Conservation (phyloP, 2,113 vertebrate species). For the Phycodurus eques region DNA sequence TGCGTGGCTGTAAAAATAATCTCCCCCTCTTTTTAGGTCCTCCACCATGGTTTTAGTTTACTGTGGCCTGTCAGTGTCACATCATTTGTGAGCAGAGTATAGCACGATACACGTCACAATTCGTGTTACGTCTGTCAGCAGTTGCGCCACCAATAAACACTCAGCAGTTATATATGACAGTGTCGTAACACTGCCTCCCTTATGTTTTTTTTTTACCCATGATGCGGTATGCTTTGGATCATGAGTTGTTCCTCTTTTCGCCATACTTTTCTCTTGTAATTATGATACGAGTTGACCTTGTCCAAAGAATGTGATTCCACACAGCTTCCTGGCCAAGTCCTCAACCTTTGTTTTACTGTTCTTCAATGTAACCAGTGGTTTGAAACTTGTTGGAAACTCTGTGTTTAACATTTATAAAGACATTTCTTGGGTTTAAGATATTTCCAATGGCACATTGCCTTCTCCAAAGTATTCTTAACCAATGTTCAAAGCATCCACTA, state of each 20-base stretch:
- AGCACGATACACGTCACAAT: background rate
- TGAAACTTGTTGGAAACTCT: background rate
- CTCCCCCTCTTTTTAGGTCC: constrained; percentile 13
- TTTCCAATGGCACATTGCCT: background rate
- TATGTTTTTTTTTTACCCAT: background rate
- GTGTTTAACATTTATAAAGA: background rate
- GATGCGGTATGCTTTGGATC: background rate
- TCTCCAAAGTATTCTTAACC: background rate
- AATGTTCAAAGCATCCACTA: background rate
- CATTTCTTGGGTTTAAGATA: background rate
- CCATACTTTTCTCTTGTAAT: background rate
- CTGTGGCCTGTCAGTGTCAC: background rate
- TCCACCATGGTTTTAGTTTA: background rate
- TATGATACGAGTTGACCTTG: background rate
- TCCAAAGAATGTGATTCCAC: background rate
- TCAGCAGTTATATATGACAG: background rate
- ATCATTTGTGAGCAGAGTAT: background rate
- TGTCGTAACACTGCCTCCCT: background rate
- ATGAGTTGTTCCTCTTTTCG: background rate
- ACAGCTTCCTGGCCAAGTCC: too few relatives aligned
- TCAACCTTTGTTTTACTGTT: background rate
- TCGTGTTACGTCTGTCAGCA: background rate
- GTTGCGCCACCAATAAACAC: background rate
- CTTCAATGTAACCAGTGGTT: background rate
- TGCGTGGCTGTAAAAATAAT: constrained; percentile 17